Conservation (phyloP, 2,797 vertebrate species). For the Megaceryle alcyon region DNA sequence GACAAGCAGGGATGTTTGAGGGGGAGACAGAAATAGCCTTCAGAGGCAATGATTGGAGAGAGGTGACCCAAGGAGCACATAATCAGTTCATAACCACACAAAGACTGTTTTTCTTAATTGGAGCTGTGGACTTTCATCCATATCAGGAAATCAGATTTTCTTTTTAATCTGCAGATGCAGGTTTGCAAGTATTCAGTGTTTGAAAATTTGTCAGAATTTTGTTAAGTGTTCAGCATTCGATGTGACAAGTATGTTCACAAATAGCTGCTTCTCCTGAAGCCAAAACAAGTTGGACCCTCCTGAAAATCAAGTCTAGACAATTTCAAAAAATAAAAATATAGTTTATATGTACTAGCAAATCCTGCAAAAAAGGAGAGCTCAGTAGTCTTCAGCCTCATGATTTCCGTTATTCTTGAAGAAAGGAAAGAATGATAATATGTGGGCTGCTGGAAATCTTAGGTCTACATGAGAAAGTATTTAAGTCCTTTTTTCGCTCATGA, state of each 20-base stretch:
- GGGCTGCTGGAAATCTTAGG: not conserved
- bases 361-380: not conserved
- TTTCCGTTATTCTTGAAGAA: not conserved
- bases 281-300: not conserved
- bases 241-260: not conserved
- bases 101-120: not conserved
- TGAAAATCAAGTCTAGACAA: not conserved
- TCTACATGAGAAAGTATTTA: not conserved
- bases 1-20: constrained; percentile 42
- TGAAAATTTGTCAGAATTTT: not conserved
- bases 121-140: not conserved
- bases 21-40: constrained; percentile 48
- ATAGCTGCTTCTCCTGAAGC: not conserved
- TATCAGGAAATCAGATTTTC: not conserved
- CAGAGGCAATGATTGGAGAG: not conserved
- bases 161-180: fast-evolving
- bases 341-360: not conserved
- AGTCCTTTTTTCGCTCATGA: not conserved
- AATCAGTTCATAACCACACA: not conserved
- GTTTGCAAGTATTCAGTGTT: not conserved
- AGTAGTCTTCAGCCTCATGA: not conserved
- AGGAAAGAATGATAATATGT: not conserved
- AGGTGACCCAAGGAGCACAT: not conserved
- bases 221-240: fast-evolving
- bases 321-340: not conserved